Percentiles rank a stretch among this genome's conserved stretches.
phyloP scores from a whole-genome alignment of 1,140 invertebrate genomes.

The Drosophila burlai region DNA sequence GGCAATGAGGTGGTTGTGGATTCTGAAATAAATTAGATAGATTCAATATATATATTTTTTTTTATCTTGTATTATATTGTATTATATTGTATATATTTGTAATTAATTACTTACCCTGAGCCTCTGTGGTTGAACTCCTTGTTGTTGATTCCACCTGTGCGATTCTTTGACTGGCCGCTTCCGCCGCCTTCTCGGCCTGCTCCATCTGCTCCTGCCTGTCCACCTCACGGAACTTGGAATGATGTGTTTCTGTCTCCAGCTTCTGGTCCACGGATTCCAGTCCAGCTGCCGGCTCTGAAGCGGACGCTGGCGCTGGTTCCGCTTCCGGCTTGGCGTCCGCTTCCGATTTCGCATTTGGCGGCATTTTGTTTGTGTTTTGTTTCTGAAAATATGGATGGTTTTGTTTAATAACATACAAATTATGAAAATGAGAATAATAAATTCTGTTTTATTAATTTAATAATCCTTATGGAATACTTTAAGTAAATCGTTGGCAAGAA shows the following conservation, averaged over 20 bases:
- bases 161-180: constrained; percentile 76
- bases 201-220: constrained; percentile 53
- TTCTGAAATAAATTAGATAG: constrained; percentile 32
- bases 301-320: constrained; percentile 71
- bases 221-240: constrained; percentile 70
- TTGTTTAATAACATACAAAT: no score
- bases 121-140: constrained; percentile 75
- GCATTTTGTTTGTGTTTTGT: constrained; percentile 72
- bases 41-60: not conserved
- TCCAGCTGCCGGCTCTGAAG: constrained; percentile 59
- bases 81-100: not conserved
- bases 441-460: no score
- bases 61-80: no score
- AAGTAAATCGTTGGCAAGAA: no score
- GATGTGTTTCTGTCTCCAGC: constrained; percentile 70
- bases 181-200: constrained; percentile 49
- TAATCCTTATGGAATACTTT: no score
- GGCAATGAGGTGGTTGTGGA: constrained; percentile 68
- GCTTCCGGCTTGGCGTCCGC: constrained; percentile 60
- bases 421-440: not conserved
- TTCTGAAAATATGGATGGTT: constrained; percentile 13
- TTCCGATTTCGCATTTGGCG: constrained; percentile 78
- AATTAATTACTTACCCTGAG: constrained; percentile 53
- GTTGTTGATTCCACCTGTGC: constrained; percentile 73
- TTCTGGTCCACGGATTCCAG: constrained; percentile 72